phyloP scores from a whole-genome alignment of 1,140 invertebrate species.

The Sitobion miscanthi region DNA sequence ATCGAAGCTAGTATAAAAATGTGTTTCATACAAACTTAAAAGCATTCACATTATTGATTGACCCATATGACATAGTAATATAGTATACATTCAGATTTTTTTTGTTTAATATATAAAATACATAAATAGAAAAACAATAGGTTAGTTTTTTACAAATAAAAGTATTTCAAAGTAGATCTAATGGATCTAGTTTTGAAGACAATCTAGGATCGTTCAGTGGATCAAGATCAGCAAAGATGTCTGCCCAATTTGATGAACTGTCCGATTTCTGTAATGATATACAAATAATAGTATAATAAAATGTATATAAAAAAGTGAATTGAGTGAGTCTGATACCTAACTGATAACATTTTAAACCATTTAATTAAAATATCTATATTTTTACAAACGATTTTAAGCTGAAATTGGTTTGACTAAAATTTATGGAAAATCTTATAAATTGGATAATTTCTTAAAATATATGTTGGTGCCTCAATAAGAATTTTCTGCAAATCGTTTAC shows the following conservation, averaged over 20 bases:
- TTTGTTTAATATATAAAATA: not conserved
- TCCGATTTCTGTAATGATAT: conserved; percentile 13
- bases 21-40: not conserved
- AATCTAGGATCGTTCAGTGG: conserved; percentile 70
- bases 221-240: conserved; percentile 74
- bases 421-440: no score
- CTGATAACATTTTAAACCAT: no score
- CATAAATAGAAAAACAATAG: not conserved
- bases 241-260: conserved; percentile 67
- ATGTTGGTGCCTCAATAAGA: no score
- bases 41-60: not conserved
- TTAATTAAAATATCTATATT: no score
- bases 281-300: not conserved
- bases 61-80: no score
- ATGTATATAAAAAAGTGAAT: not conserved
- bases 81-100: not conserved
- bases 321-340: not conserved
- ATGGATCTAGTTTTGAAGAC: not conserved
- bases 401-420: no score
- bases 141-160: not conserved
- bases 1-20: not conserved
- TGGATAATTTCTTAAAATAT: no score
- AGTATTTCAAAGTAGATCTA: conserved; percentile 30
- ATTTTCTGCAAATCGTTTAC: no score
- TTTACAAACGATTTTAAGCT: no score